phyloP scores from a whole-genome alignment of 1,140 invertebrate species.

The Leptoteleia sp. region DNA sequence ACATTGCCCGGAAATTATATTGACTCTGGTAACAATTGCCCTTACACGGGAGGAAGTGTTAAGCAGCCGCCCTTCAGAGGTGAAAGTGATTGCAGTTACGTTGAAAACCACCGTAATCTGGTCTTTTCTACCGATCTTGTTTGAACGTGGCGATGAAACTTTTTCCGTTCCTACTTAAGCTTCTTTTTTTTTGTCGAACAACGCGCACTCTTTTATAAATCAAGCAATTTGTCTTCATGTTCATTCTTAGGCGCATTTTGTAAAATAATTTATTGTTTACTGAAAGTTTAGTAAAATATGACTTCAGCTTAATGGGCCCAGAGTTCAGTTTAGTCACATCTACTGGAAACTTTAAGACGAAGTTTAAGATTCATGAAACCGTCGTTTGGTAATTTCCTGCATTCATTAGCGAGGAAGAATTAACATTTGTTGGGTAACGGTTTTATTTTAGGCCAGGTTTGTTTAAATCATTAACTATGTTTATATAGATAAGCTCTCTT shows the following conservation, averaged over 20 bases:
- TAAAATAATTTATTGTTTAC: conserved; percentile 34
- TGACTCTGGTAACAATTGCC: conserved; percentile 39
- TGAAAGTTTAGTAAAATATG: conserved; percentile 22
- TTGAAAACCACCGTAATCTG: conserved; percentile 29
- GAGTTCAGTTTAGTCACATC: no score
- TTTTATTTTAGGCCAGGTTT: no score
- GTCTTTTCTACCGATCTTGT: conserved; percentile 25
- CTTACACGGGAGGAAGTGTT: conserved; percentile 39
- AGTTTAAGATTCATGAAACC: conserved; percentile 18
- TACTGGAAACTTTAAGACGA: neutral
- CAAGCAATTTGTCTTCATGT: conserved; percentile 24
- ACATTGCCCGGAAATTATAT: conserved; percentile 46
- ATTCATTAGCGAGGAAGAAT: neutral
- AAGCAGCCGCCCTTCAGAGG: conserved; percentile 34
- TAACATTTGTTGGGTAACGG: neutral
- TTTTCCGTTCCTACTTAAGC: conserved; percentile 1
- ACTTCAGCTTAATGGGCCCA: conserved; percentile 8
- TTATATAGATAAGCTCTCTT: no score
- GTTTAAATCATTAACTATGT: no score
- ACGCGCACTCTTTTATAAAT: conserved; percentile 7
- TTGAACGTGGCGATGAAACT: conserved; percentile 5
- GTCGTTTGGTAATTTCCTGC: neutral
- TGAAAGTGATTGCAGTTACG: conserved; percentile 44
- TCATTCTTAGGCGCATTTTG: conserved; percentile 5
- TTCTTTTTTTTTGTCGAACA: conserved; percentile 1